These are phyloP conservation scores for Terebella lapidaria DNA, from an alignment of 2,888 invertebrate species.

Conservation along the genomic window DNA sequence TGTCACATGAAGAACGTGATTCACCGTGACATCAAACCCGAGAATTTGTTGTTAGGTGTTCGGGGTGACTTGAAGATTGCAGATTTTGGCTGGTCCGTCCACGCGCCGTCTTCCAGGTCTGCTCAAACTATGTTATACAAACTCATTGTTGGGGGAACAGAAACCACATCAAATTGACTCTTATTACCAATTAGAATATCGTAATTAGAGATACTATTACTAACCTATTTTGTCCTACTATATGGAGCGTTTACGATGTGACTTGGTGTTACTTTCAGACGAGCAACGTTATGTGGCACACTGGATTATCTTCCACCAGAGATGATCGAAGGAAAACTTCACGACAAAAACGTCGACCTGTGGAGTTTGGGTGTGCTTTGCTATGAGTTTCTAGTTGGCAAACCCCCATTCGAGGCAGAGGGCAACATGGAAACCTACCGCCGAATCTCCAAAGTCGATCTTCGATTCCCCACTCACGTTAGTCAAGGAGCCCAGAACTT, in stretches of 20 bases:
- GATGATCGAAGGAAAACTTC: slow-evolving; percentile 83
- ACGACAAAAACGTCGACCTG: slow-evolving; percentile 76
- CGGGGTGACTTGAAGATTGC: slow-evolving; percentile 88
- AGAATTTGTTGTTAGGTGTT: slow-evolving; percentile 81
- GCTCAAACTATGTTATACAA: slow-evolving; percentile 6
- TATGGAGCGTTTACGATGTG: neutral
- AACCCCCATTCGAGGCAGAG: slow-evolving; percentile 85
- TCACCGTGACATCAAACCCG: slow-evolving; percentile 90
- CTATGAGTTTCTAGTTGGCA: slow-evolving; percentile 88
- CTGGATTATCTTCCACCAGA: slow-evolving; percentile 94
- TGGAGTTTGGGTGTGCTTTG: slow-evolving; percentile 95
- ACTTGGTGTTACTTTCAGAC: slow-evolving; percentile 55
- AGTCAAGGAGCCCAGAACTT: slow-evolving; percentile 54
- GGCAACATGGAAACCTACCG: slow-evolving; percentile 53
- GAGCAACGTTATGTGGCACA: slow-evolving; percentile 90
- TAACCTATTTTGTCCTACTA: too few relatives aligned
- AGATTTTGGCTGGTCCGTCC: slow-evolving; percentile 98
- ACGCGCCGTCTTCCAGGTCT: slow-evolving; percentile 77
- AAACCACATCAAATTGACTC: too few relatives aligned
- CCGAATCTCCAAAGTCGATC: slow-evolving; percentile 53
- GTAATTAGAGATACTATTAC: too few relatives aligned
- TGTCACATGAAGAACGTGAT: slow-evolving; percentile 88
- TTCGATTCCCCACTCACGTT: slow-evolving; percentile 53
- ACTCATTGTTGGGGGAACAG: too few relatives aligned
- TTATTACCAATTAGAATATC: too few relatives aligned